phyloP scores from a whole-genome alignment of 2,797 vertebrate species.

The Sciurus carolinensis region DNA sequence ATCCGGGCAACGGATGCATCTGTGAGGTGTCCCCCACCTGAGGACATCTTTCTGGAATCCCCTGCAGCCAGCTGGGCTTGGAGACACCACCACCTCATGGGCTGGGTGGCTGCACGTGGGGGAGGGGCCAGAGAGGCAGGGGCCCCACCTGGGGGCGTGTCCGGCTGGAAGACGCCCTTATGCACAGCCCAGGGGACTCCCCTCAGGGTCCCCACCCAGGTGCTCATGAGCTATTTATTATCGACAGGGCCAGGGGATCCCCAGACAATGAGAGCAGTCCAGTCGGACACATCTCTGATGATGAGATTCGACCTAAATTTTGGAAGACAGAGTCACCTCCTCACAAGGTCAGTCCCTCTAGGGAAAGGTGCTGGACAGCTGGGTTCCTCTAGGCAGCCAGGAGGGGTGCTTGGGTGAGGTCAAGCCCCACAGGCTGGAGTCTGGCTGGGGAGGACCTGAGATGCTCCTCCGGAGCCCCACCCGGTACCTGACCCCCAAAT shows the following conservation, averaged over 20 bases:
- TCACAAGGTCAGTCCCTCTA: slow-evolving; percentile 55
- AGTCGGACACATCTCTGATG: slow-evolving; percentile 4
- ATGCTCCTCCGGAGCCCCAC: not conserved
- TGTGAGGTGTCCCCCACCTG: not conserved
- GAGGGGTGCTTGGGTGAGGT: slow-evolving; percentile 29
- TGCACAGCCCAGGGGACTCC: not conserved
- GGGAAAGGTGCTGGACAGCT: slow-evolving; percentile 69
- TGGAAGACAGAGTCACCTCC: slow-evolving; percentile 61
- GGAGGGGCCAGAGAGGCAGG: not conserved
- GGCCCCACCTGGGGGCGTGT: not conserved
- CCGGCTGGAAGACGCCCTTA: not conserved
- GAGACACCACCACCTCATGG: not conserved
- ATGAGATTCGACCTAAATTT: slow-evolving; percentile 70
- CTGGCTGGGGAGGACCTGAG: not conserved
- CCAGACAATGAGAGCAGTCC: slow-evolving; percentile 27
- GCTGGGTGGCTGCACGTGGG: not conserved
- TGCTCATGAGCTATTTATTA: not conserved
- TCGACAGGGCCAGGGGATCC: not conserved
- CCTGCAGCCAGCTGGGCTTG: not conserved
- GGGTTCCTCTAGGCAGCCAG: slow-evolving; percentile 36
- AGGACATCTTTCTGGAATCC: not conserved
- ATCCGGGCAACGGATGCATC: not conserved
- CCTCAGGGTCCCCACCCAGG: not conserved
- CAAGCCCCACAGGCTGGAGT: slow-evolving; percentile 32
- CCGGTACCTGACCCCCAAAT: not conserved